These are phyloP conservation scores for Hypomesus transpacificus DNA, from an alignment of 2,113 vertebrate genomes.

Conservation along the genomic window DNA sequence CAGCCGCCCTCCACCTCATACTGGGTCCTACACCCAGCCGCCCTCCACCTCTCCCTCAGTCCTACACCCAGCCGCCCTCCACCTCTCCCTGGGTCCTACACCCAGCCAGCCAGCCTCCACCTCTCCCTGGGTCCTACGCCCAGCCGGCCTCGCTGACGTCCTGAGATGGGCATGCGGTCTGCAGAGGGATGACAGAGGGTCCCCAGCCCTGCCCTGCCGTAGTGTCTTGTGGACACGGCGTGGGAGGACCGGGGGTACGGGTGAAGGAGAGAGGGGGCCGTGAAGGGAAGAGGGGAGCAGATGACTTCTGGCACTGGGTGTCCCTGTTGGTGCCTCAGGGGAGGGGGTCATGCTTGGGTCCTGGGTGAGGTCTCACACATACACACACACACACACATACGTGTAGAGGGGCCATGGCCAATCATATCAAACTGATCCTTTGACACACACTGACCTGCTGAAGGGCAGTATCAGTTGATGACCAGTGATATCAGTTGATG, in stretches of 20 bases:
- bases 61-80: no score
- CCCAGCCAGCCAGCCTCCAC: no score
- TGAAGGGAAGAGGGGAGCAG: background rate
- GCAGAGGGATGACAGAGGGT: background rate
- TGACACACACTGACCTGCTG: no score
- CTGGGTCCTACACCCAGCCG: no score
- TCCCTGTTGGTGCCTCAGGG: background rate
- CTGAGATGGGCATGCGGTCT: background rate
- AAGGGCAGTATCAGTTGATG: no score
- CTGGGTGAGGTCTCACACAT: background rate
- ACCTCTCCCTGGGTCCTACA: no score
- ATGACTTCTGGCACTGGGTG: background rate
- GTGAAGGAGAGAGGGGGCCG: constrained; percentile 1
- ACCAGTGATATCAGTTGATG: no score
- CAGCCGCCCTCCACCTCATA: no score
- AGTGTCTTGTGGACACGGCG: background rate
- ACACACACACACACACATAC: constrained; percentile 1
- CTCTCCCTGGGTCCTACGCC: no score
- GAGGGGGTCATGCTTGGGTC: background rate
- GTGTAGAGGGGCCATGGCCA: constrained; percentile 6
- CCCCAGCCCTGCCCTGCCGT: background rate
- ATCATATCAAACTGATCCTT: background rate
- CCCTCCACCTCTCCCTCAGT: no score
- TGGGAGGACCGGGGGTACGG: background rate
- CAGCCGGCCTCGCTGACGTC: constrained; percentile 8